Evolutionary conservation across 2,113 vertebrate genomes (phyloP).

Genomic region (Chinchilla lanigera): DNA sequence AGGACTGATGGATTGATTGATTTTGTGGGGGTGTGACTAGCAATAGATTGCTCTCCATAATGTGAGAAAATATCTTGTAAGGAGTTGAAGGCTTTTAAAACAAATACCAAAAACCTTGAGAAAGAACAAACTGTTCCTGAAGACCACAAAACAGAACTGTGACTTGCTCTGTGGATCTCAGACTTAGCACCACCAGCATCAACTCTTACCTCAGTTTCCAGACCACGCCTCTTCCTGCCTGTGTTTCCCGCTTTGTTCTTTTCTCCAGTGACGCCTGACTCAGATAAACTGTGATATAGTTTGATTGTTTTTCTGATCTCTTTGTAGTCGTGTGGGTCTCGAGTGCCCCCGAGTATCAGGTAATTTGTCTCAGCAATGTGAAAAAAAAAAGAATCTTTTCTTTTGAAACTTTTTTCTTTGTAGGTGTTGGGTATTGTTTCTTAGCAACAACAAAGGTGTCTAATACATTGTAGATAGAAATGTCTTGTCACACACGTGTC

Average conservation of each 20-base stretch:
- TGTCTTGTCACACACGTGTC: not conserved
- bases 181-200: not conserved
- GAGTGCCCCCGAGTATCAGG: not conserved
- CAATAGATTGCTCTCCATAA: not conserved
- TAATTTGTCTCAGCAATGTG: too few relatives aligned
- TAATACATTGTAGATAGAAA: not conserved
- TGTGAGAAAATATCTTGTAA: not conserved
- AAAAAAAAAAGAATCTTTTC: not conserved
- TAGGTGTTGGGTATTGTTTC: not conserved
- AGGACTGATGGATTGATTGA: not conserved
- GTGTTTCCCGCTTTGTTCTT: not conserved
- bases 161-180: not conserved
- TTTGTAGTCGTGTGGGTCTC: not conserved
- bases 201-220: not conserved
- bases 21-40: not conserved
- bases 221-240: not conserved
- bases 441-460: not conserved
- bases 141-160: not conserved
- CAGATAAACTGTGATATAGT: not conserved
- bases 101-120: not conserved
- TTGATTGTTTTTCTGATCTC: slow-evolving; percentile 13
- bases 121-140: not conserved
- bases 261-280: not conserved
- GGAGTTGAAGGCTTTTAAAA: not conserved
- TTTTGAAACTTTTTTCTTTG: not conserved